Percentiles rank a stretch among this genome's conserved stretches.
These are phyloP conservation scores for Ranitomeya variabilis DNA, from an alignment of 2,113 vertebrate species.

Conservation along the genomic window DNA sequence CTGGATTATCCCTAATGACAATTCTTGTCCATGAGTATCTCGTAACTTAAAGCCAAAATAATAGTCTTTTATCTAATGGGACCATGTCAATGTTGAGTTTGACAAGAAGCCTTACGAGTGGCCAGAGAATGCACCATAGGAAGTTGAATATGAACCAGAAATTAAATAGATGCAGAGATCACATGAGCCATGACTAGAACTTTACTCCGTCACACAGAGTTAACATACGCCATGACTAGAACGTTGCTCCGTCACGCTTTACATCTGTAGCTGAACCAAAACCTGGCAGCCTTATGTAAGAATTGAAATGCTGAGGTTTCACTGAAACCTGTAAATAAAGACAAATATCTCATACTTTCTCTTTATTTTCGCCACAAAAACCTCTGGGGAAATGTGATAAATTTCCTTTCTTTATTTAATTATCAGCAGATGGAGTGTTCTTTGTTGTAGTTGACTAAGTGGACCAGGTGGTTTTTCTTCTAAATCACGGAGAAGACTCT, in stretches of 20 bases:
- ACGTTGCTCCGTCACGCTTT: background rate
- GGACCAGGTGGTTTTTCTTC: conserved; percentile 61
- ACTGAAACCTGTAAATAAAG: conserved; percentile 60
- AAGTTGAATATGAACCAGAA: background rate
- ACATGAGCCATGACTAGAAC: too few relatives aligned
- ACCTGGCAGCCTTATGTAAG: too few relatives aligned
- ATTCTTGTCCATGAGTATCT: too few relatives aligned
- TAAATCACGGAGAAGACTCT: conserved; percentile 31
- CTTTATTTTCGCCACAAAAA: conserved; percentile 59
- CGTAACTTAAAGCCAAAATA: too few relatives aligned
- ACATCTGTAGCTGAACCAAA: background rate
- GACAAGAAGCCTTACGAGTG: too few relatives aligned
- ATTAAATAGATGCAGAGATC: background rate
- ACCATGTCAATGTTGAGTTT: too few relatives aligned
- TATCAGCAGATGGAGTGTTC: conserved; percentile 64
- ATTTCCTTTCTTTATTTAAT: conserved; percentile 71
- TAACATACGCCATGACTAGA: background rate
- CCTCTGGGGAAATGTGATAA: conserved; percentile 60
- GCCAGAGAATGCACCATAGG: too few relatives aligned
- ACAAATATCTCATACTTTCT: conserved; percentile 61
- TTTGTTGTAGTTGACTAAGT: conserved; percentile 59
- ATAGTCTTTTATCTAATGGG: too few relatives aligned
- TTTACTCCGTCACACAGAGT: too few relatives aligned
- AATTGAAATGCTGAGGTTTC: conserved; percentile 56
- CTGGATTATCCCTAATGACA: too few relatives aligned